Evolutionary conservation across 2,797 vertebrate genomes (phyloP), one percentile per base, ranked within the genome.

Genomic region (Choloepus didactylus): DNA sequence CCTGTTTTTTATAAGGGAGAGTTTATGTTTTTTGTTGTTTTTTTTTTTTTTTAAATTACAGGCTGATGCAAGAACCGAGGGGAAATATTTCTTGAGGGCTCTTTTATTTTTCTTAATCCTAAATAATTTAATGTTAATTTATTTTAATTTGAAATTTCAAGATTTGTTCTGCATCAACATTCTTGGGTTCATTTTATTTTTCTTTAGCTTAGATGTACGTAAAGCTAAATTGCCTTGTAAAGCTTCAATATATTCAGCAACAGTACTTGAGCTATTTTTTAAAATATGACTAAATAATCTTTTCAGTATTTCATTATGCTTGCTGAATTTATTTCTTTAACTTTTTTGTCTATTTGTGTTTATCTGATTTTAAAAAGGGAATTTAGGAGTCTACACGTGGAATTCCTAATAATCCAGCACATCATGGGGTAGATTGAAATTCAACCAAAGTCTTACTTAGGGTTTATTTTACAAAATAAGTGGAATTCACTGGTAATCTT

Each of bases 381-480:
- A 79, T 93, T 95, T 91, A 87, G 69, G 35, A 96, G 56, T 76
- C 66, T 86, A 93, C 10, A 70, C 66, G 83, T 96, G 66, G 38
- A 95, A 83, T 96, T 88, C 46, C 31, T 92, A 69, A 73, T 95
- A 96, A 97, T 77, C 91, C 76, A 87, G 49, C 27, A 84, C 66
- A 64, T 94, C 9, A 6, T 79, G 67, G 8, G 41, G 19, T 80
- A 97, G 95, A 92, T 96, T 95, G 94, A 95, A 96, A 97, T 97
- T 97, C 94, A 94, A 96, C 95, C 87, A 97, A 69, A 96, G 94
- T 96, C 83, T 97, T 97, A 94, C 90, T 96, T 97, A 87, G 89
- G 76, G 94, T 96, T 97, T 97, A 97, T 97, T 96, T 97, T 96
- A 97, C 95, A 91, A 96, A 97, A 96, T 96, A 98, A 96, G 93